A percentile compares a stretch with the other conserved stretches of the same genome.
Conservation (phyloP, 1,140 invertebrate genomes). For the Macrocentrus cingulum region DNA sequence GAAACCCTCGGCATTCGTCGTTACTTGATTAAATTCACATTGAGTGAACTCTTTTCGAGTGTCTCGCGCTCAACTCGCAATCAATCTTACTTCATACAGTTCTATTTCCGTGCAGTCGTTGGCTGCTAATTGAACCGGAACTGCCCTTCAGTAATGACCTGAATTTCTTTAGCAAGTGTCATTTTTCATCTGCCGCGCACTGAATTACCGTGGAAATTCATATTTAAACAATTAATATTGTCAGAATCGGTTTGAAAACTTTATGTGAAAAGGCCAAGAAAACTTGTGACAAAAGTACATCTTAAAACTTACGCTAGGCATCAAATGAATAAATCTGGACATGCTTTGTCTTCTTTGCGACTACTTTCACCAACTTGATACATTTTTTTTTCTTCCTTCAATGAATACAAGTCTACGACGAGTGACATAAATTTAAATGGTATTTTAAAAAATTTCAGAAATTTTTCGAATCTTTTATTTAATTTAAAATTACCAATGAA, state of each 20-base stretch:
- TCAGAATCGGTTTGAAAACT: neutral
- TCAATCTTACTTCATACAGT: slow-evolving; percentile 1
- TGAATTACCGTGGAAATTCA: too few species aligned
- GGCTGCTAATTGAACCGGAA: too few species aligned
- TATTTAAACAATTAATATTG: neutral
- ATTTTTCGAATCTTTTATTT: too few species aligned
- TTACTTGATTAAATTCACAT: neutral
- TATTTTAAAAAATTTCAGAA: too few species aligned
- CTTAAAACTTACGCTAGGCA: neutral
- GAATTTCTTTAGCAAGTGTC: too few species aligned
- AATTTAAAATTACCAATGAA: too few species aligned
- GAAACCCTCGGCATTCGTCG: slow-evolving; percentile 36
- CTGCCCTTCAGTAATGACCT: too few species aligned
- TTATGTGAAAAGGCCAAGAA: neutral
- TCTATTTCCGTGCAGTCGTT: neutral
- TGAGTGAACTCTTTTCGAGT: slow-evolving; percentile 3
- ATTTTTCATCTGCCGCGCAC: too few species aligned
- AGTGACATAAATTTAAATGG: too few species aligned
- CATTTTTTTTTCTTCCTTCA: too few species aligned
- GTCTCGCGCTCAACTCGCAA: slow-evolving; percentile 6
- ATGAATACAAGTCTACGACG: too few species aligned
- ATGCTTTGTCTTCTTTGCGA: neutral
- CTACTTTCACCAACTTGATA: too few species aligned
- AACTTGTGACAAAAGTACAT: slow-evolving; percentile 6
- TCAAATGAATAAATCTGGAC: slow-evolving; percentile 3